Conservation (phyloP, 1,140 invertebrate species). For the Drosophila ohnishii region DNA sequence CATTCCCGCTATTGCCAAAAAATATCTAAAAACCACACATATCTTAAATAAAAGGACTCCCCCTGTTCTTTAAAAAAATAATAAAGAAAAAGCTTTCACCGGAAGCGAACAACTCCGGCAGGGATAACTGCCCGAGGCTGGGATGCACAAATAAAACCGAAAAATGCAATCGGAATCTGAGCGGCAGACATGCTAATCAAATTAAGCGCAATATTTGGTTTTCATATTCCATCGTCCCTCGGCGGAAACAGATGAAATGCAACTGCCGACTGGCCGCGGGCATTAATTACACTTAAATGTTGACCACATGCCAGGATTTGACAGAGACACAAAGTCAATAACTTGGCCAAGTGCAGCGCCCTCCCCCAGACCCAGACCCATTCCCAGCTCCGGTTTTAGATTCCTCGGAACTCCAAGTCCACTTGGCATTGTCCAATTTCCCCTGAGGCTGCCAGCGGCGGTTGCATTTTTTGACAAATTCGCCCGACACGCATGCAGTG, state of each 20-base stretch:
- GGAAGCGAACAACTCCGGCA: slow-evolving; percentile 16
- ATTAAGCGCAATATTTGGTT: slow-evolving; percentile 76
- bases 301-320: slow-evolving; percentile 81
- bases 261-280: slow-evolving; percentile 67
- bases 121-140: slow-evolving; percentile 19
- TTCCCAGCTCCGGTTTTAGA: background rate
- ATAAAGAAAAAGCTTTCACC: background rate
- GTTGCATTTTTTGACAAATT: slow-evolving; percentile 80
- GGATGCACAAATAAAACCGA: slow-evolving; percentile 44
- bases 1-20: too few relatives aligned
- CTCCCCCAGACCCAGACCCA: slow-evolving; percentile 11
- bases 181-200: slow-evolving; percentile 64
- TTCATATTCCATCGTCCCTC: slow-evolving; percentile 53
- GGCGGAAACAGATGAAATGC: slow-evolving; percentile 20
- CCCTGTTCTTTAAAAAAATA: slow-evolving; percentile 5
- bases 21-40: background rate
- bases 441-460: slow-evolving; percentile 55
- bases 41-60: background rate
- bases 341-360: slow-evolving; percentile 53
- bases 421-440: slow-evolving; percentile 65
- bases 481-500: slow-evolving; percentile 76
- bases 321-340: slow-evolving; percentile 65
- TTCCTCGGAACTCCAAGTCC: slow-evolving; percentile 28
- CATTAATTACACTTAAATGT: slow-evolving; percentile 82
- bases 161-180: slow-evolving; percentile 46